These are phyloP conservation scores for Microcebus griseorufus DNA, from an alignment of 2,113 vertebrate genomes.

Conservation along the genomic window DNA sequence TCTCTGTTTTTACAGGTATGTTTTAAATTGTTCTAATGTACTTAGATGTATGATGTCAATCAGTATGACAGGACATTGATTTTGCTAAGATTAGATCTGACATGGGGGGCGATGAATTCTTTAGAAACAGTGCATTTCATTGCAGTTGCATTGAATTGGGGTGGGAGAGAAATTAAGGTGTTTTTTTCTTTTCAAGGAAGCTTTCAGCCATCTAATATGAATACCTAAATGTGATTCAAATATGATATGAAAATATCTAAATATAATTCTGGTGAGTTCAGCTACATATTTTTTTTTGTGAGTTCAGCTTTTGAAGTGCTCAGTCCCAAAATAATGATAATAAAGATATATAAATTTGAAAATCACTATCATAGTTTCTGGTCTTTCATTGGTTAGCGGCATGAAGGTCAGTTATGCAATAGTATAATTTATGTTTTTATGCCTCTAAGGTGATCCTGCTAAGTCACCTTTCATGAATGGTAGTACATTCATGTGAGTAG, in stretches of 20 bases:
- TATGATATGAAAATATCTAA: neutral
- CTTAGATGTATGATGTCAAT: constrained; percentile 23
- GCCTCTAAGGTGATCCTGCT: neutral
- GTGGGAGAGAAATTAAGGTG: neutral
- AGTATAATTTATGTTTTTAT: neutral
- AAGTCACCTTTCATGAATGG: neutral
- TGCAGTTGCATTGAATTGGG: neutral
- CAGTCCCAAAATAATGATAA: neutral
- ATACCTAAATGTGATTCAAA: neutral
- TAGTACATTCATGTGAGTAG: neutral
- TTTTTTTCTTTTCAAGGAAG: neutral
- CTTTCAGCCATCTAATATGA: neutral
- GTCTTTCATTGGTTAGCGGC: neutral
- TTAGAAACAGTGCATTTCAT: neutral
- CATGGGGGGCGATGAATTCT: neutral
- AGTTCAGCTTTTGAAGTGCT: neutral
- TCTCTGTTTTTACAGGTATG: neutral
- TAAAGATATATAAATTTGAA: neutral
- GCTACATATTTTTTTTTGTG: neutral
- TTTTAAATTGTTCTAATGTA: constrained; percentile 27
- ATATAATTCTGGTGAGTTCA: too few relatives aligned
- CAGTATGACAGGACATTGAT: constrained; percentile 29
- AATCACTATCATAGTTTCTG: neutral
- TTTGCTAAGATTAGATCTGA: constrained; percentile 53
- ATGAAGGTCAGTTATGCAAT: neutral